Evolutionary conservation across 2,888 invertebrate species (phyloP), one percentile per base, ranked within the genome.

Genomic region (Brenthis ino): DNA sequence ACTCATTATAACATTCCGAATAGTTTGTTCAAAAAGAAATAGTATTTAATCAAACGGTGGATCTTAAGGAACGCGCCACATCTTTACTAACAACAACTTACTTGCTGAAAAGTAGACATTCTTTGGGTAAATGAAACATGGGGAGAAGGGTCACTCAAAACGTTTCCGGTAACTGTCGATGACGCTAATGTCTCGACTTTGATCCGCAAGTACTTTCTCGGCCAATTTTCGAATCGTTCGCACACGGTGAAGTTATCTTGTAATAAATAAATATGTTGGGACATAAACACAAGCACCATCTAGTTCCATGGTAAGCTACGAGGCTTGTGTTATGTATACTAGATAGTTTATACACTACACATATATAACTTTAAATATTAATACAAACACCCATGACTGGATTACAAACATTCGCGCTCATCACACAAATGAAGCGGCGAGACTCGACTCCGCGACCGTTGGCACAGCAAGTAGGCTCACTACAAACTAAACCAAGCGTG

Each of bases 71-170:
- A 79, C 79, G 78, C 82, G 80, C 78, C 74, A 74, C 76, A 82
- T 86, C 80, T 82, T 77, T 74, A 79, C 79, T 80, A 83, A 86
- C 86, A 85, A 88, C 80, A 85, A 85, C 89, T 90, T 87, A 88
- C 89, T 90, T 90, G 87, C 84, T 83, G 86, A 86, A 87, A 89
- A 88, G 88, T 83, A 81, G 76, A 84, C 85, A 91, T 91, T 89
- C 91, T 82, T 77, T 82, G 81, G 85, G 85, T 87, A 86, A 86
- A 86, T 84, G 88, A 85, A 87, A 87, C 82, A 83, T 85, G 77
- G 77, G 78, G 80, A 82, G 79, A 79, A 80, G 79, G 79, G 77
- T 72, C 79, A 77, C 79, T 79, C 77, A 70, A 77, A 79, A 81
- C 80, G 79, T 77, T 80, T 76, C 73, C 79, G 78, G 79, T 77